Evolutionary conservation across 2,888 invertebrate genomes (phyloP), one percentile per base, ranked within the genome.

Genomic region (Trypoxylon attenuatum): DNA sequence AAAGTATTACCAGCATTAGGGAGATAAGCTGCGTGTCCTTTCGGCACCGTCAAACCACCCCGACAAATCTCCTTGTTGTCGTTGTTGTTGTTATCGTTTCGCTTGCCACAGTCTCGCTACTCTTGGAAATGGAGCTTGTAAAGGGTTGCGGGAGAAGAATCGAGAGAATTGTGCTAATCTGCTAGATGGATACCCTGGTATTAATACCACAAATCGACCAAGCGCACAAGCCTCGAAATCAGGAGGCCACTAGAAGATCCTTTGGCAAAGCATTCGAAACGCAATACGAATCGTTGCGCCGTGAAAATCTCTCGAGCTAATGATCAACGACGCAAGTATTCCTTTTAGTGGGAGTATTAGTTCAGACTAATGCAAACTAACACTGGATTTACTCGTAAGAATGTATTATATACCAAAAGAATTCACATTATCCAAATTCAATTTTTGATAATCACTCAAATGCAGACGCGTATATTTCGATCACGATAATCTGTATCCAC

Each of bases 1-100:
- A 84, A 83, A 83, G 84, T 84, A 83, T 85, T 85, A 82, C 71
- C 45, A 73, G 84, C 50, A 82, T 85, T 85, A 84, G 78, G 67
- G 55, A 73, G 73, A 70, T 75, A 55, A 77, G 61, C 76, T 43
- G 49, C 41, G 59, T 56, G 56, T 60, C 50, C 63, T 39, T 58
- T 76, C 63, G 67, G 56, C 63, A 58, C 23, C 50, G 55, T 65
- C 58, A 65, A 60, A 25, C 49, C 45, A 39, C 43, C 22, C 29
- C 25, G 22, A 5, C 5, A 71, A 75, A 77, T 76, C 76, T 71
- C 61, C 66, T 75, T 72, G 66, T 75, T 70, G 72, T 71, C 71
- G 71, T 73, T 72, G 71, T 59, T 41, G 42, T 61, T 16, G 66
- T 55, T 41, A 52, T n/a, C n/a, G n/a, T n/a, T n/a, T n/a, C n/a